Evolutionary conservation across 2,888 invertebrate genomes (phyloP).

Genomic region (Hemicrepidius hirtus): DNA sequence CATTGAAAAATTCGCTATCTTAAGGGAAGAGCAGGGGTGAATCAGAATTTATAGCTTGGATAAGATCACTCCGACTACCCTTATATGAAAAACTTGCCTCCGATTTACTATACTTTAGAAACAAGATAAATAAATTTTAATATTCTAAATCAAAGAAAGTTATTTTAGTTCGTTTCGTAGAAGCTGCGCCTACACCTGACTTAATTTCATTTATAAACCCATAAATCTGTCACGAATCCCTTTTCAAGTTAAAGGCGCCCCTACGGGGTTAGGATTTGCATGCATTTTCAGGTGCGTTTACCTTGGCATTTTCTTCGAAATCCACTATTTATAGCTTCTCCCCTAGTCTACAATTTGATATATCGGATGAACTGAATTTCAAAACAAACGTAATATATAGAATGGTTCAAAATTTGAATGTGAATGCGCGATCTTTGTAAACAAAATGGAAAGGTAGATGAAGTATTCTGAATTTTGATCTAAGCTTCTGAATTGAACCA

Average conservation of each 20-base stretch:
- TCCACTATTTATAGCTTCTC: conserved; percentile 43
- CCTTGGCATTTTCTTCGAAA: conserved; percentile 48
- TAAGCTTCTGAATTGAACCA: background rate
- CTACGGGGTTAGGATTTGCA: conserved; percentile 56
- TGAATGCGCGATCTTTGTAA: conserved; percentile 5
- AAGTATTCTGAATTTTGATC: background rate
- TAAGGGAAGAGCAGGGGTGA: too few relatives aligned
- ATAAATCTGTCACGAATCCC: conserved; percentile 59
- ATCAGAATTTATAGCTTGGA: too few relatives aligned
- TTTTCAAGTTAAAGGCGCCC: conserved; percentile 52
- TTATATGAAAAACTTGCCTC: too few relatives aligned
- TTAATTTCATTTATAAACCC: conserved; percentile 60
- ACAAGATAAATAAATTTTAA: conserved; percentile 16
- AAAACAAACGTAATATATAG: conserved; percentile 14
- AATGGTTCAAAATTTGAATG: background rate
- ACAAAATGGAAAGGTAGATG: background rate
- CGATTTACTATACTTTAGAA: too few relatives aligned
- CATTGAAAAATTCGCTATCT: too few relatives aligned
- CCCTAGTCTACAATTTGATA: conserved; percentile 24
- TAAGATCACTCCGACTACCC: too few relatives aligned
- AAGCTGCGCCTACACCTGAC: conserved; percentile 53
- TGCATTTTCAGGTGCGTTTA: conserved; percentile 54
- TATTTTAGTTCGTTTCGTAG: conserved; percentile 18
- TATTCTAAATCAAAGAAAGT: conserved; percentile 36
- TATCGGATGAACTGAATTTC: conserved; percentile 14